These are phyloP conservation scores for Aphidoletes aphidimyza DNA, from an alignment of 2,888 invertebrate species.

Conservation along the genomic window DNA sequence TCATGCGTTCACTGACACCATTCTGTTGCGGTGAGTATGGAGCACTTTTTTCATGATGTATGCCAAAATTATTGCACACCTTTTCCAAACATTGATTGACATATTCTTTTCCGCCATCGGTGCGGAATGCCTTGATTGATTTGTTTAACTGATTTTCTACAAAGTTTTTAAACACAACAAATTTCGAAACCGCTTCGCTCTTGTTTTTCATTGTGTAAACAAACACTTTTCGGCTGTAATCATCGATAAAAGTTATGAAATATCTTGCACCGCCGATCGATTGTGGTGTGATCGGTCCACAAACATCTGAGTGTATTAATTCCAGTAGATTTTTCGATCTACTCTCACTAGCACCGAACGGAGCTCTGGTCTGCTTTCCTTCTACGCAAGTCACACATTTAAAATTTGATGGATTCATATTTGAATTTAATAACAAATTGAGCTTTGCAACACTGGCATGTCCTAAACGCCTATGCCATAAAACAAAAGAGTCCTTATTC, in stretches of 20 bases:
- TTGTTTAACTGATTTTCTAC: conserved; percentile 3
- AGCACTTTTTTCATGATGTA: not conserved
- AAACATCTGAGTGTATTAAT: conserved; percentile 56
- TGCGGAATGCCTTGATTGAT: not conserved
- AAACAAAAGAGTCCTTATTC: not conserved
- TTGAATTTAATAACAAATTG: not conserved
- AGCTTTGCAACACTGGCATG: not conserved
- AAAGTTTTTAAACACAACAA: not conserved
- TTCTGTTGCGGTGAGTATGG: conserved; percentile 32
- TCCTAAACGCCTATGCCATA: not conserved
- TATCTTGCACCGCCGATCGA: conserved; percentile 55
- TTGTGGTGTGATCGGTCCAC: conserved; percentile 54
- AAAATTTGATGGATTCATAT: too few species aligned
- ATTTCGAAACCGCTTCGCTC: not conserved
- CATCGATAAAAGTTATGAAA: conserved; percentile 55
- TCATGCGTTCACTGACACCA: not conserved
- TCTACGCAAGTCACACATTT: conserved; percentile 20
- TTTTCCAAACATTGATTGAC: not conserved
- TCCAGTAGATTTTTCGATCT: conserved; percentile 54
- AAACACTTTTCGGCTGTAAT: conserved; percentile 55
- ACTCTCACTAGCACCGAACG: not conserved
- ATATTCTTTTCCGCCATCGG: conserved; percentile 9
- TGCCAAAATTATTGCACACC: not conserved
- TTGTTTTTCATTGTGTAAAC: conserved; percentile 53
- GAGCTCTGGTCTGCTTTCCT: not conserved